These are phyloP conservation scores for Arctopsyche grandis DNA, from an alignment of 1,140 invertebrate genomes.

Conservation along the genomic window DNA sequence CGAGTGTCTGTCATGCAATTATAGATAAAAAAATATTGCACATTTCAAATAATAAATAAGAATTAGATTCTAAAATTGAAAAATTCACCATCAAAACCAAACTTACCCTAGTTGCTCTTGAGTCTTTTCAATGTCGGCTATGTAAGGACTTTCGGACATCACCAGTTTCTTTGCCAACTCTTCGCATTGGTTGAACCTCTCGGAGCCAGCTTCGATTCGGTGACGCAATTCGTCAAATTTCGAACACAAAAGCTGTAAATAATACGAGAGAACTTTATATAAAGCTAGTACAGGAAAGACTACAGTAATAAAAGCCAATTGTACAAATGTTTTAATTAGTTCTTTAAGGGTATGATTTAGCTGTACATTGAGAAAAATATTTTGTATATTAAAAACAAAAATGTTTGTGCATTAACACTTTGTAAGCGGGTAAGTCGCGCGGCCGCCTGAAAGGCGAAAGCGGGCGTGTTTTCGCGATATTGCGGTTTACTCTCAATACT, in stretches of 20 bases:
- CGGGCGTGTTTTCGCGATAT: too few relatives aligned
- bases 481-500: too few relatives aligned
- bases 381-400: too few relatives aligned
- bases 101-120: constrained; percentile 89
- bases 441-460: too few relatives aligned
- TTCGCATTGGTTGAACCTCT: constrained; percentile 93
- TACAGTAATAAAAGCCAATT: too few relatives aligned
- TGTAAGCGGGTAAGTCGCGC: too few relatives aligned
- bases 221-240: constrained; percentile 98
- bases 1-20: background rate
- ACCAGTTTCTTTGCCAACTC: constrained; percentile 90
- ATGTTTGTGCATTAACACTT: too few relatives aligned
- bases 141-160: constrained; percentile 88
- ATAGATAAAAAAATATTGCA: background rate
- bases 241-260: constrained; percentile 77
- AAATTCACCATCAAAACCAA: constrained; percentile 5
- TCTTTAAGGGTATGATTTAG: too few relatives aligned
- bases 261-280: background rate
- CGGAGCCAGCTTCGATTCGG: constrained; percentile 88
- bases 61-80: background rate
- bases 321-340: too few relatives aligned
- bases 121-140: constrained; percentile 84
- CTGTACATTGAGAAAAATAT: too few relatives aligned
- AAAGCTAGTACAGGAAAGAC: too few relatives aligned
- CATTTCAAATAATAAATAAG: background rate